Evolutionary conservation across 2,113 vertebrate species (phyloP).

Genomic region (Hypanus sabinus): DNA sequence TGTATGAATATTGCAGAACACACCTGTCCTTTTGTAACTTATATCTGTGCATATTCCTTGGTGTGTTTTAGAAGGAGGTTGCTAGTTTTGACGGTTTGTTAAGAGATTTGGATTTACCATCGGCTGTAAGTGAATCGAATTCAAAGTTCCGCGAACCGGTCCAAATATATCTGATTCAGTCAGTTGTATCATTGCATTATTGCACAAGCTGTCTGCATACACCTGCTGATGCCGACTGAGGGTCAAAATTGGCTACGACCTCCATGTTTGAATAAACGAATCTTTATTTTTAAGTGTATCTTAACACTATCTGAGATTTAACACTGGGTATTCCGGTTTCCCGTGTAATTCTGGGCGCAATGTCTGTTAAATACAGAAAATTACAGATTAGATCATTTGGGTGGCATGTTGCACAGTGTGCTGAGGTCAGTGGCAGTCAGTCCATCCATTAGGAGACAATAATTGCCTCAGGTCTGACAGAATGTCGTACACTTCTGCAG

Average conservation of each 20-base stretch:
- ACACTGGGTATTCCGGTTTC: not conserved
- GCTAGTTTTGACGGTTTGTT: not conserved
- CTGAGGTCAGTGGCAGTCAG: conserved; percentile 61
- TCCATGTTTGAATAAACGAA: not conserved
- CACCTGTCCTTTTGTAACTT: not conserved
- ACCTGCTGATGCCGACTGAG: conserved; percentile 6
- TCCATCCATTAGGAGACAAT: conserved; percentile 61
- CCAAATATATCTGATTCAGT: not conserved
- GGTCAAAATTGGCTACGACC: not conserved
- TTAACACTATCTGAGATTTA: not conserved
- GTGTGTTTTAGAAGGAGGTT: not conserved
- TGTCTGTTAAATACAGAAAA: conserved; percentile 56
- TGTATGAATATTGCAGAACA: not conserved
- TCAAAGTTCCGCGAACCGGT: not conserved
- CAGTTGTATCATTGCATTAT: not conserved
- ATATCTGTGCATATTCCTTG: not conserved
- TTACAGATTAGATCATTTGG: conserved; percentile 50
- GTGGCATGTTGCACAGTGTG: conserved; percentile 44
- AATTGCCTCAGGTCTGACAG: conserved; percentile 67
- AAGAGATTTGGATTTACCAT: not conserved
- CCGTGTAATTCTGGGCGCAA: conserved; percentile 1
- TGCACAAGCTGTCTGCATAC: not conserved
- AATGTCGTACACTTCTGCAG: conserved; percentile 48
- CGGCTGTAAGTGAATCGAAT: not conserved
- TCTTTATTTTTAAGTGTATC: not conserved